Evolutionary conservation across 2,797 vertebrate genomes (phyloP), one percentile per base, ranked within the genome.

Genomic region (Rousettus madagascariensis): DNA sequence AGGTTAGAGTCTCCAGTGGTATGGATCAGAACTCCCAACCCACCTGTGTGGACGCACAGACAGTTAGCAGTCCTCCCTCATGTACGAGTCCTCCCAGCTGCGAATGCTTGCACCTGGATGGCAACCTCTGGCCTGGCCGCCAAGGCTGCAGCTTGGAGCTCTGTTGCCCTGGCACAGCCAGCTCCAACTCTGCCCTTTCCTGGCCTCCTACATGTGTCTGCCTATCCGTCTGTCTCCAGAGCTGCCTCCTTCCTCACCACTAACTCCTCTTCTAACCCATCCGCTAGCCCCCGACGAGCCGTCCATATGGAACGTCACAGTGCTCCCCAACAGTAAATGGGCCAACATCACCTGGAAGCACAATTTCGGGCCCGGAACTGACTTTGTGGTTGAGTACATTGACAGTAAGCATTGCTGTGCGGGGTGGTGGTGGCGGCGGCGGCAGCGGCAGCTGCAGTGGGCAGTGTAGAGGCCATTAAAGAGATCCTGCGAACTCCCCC

Each of bases 331-430:
- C 99, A 99, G 99, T 99, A 99, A 99, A 99, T 99, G 99, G 99
- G 99, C 99, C 99, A 99, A 99, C 98, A 98, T 99, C 99, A 99
- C 99, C 99, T 99, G 99, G 99, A 99, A 98, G 98, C 99, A 99
- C 99, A 99, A 99, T 99, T 99, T 99, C 99, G 99, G 99, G 97
- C 97, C 98, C 97, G 98, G 99, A 99, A 99, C 98, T 99, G 98
- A 99, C 98, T 99, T 99, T 99, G 99, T 99, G 99, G 98, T 99
- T 99, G 99, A 99, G 99, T 99, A 99, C 99, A 99, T 99, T 98
- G 99, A 99, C 99, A 99, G 99, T 99, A 99, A 99, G 99, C 99
- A 98, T 98, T 98, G 98, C 97, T 97, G 96, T 96, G 97, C 65
- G 94, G 98, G 98, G 98, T 95, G 98, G 96, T 75, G 97, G 97